Base-by-base conservation (phyloP, 2,888 invertebrate species). In the Deilephila elpenor region DNA sequence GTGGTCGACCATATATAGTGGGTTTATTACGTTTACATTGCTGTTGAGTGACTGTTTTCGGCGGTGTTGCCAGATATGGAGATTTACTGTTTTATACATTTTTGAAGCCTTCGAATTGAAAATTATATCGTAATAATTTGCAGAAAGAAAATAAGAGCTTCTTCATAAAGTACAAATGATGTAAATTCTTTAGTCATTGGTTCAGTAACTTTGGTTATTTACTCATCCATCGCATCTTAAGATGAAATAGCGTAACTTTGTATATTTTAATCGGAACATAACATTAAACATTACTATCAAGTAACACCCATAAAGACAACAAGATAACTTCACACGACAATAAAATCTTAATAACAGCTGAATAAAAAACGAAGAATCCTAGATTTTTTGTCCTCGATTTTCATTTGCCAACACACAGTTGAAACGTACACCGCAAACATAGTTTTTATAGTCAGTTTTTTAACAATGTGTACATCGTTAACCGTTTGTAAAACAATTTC, bases 21-120 rank as follows among this genome's bases (percentile, higher is more conserved):
- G 25, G 25, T 51, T 67, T 51, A 67, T 67, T 44, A 67, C 51
- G 51, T 67, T 51, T 67, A 67, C 67, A 67, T 67, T 67, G 67
- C 25, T 25, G 20, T 4, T n/a, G 44, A 51, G 25, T 17, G 51
- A 14, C 67, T 25, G 25, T 67, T 67, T 64, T 51, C 14, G 67
- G 14, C 25, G 5, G 44, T 51, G 67, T 67, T 25, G 67, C 67
- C 67, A 67, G 67, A 67, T 67, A 51, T 67, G 6, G 14, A 20
- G 17, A 25, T 67, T 25, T 17, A 51, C 25, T 14, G n/a, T 44
- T 44, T 44, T 56, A n/a, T n/a, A 6, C 5, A 56, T 56, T 56
- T 56, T 56, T 56, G 53, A 56, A 25, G 25, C 25, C 25, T 25
- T 25, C 25, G 25, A 25, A 25, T 25, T 25, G 25, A 25, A 25